phyloP scores from a whole-genome alignment of 2,797 vertebrate genomes.

The Lerista edwardsae region DNA sequence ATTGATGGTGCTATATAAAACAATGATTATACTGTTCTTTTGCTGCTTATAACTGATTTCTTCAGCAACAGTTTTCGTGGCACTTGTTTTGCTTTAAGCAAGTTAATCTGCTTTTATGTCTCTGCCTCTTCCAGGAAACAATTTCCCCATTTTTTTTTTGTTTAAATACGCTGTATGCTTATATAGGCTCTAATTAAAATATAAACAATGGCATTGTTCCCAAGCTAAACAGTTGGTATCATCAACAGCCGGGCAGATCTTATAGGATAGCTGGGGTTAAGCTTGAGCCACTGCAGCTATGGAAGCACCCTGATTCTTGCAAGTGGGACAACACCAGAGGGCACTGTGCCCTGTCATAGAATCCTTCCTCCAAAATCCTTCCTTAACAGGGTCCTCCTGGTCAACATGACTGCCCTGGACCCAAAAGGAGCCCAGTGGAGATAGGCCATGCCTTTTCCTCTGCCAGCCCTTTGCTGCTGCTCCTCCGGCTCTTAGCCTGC shows the following conservation, averaged over 20 bases:
- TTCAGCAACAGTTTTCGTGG: neutral
- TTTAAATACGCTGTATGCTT: accelerated
- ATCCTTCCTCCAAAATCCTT: neutral
- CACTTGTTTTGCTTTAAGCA: neutral
- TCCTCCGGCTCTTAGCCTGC: neutral
- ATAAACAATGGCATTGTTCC: neutral
- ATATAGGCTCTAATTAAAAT: neutral
- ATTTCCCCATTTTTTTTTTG: neutral
- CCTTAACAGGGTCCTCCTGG: neutral
- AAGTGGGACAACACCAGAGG: neutral
- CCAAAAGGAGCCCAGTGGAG: neutral
- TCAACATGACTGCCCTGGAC: neutral
- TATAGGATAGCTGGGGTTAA: neutral
- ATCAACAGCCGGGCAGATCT: neutral
- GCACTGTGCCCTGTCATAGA: neutral
- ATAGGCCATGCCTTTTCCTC: neutral
- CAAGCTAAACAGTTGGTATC: neutral
- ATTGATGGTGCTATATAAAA: too few species aligned
- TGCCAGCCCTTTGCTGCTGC: neutral
- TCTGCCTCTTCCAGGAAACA: neutral
- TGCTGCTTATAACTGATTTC: neutral
- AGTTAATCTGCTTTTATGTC: neutral
- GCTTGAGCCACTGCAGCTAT: neutral
- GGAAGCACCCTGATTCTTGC: neutral
- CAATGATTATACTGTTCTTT: neutral